These are phyloP conservation scores for Clarias fuscus DNA, from an alignment of 2,797 vertebrate species.

Conservation along the genomic window DNA sequence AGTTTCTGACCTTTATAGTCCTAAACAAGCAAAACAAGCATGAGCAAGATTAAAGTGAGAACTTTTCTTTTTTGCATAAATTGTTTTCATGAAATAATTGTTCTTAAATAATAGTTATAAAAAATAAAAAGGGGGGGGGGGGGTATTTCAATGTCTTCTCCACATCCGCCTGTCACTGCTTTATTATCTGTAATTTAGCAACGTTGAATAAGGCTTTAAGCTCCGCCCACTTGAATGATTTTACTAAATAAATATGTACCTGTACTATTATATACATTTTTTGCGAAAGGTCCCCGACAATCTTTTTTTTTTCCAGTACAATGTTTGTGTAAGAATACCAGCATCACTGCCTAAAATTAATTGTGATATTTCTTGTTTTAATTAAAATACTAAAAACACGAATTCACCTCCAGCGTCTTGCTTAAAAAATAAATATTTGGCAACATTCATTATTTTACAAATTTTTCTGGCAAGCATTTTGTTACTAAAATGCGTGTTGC, in stretches of 20 bases:
- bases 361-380: too few species aligned
- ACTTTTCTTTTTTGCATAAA: background rate
- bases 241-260: background rate
- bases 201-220: background rate
- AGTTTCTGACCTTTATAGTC: slow-evolving; percentile 98
- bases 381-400: too few species aligned
- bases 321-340: too few species aligned
- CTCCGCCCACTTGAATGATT: background rate
- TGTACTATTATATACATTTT: too few species aligned
- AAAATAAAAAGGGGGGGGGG: background rate
- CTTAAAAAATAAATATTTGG: too few species aligned
- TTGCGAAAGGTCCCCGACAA: too few species aligned
- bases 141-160: background rate
- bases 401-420: too few species aligned
- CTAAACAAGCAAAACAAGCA: slow-evolving; percentile 63
- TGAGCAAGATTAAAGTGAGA: background rate
- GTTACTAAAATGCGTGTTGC: too few species aligned
- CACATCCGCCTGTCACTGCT: background rate
- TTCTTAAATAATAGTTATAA: background rate
- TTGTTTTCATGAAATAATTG: background rate
- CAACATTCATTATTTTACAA: too few species aligned
- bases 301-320: too few species aligned
- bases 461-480: too few species aligned
- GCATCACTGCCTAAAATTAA: too few species aligned
- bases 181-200: background rate